A percentile compares a stretch with the other conserved stretches of the same genome.
These are phyloP conservation scores for Drosophila lini DNA, from an alignment of 1,140 invertebrate genomes.

Conservation along the genomic window DNA sequence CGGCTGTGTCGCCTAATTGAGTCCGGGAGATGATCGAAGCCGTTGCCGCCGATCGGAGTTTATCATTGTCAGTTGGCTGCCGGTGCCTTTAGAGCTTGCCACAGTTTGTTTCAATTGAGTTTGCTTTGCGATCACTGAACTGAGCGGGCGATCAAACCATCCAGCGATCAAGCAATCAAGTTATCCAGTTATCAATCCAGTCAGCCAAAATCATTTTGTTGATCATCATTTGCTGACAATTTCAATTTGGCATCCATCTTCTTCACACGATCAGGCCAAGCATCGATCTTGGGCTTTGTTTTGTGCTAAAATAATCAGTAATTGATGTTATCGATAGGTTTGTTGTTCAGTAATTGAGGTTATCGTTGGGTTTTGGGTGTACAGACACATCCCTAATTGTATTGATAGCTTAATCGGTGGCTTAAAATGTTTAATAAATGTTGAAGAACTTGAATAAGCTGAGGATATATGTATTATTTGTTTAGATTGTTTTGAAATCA, in stretches of 20 bases:
- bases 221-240: constrained; percentile 40
- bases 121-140: constrained; percentile 9
- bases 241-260: constrained; percentile 50
- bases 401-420: neutral
- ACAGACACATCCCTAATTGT: neutral
- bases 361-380: neutral
- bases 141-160: neutral
- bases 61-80: constrained; percentile 44
- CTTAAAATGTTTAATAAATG: neutral
- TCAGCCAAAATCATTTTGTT: constrained; percentile 28
- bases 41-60: constrained; percentile 28
- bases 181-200: neutral
- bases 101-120: constrained; percentile 15
- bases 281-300: constrained; percentile 8
- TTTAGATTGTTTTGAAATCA: too few species aligned
- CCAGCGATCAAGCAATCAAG: constrained; percentile 2
- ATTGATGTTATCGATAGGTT: neutral
- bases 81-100: constrained; percentile 42
- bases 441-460: neutral
- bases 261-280: constrained; percentile 29
- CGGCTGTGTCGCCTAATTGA: constrained; percentile 31
- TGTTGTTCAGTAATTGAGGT: too few species aligned
- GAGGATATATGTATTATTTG: too few species aligned
- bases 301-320: neutral
- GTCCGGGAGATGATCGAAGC: constrained; percentile 31